phyloP scores from a whole-genome alignment of 2,797 vertebrate species.

The Oreochromis grahami region DNA sequence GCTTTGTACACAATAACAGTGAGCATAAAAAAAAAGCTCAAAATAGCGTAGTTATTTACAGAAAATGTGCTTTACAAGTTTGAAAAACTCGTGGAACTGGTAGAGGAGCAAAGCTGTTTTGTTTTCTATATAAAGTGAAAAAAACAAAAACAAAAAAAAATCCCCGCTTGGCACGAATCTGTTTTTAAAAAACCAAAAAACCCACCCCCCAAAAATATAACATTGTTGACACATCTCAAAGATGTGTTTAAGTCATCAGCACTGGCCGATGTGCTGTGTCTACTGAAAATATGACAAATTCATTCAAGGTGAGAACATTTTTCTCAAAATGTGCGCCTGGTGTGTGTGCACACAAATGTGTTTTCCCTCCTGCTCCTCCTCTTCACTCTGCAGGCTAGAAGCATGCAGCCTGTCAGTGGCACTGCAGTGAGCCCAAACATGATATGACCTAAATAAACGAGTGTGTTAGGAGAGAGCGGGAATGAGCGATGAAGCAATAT shows the following conservation, averaged over 20 bases:
- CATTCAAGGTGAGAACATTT: not conserved
- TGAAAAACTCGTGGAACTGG: not conserved
- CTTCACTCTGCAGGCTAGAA: constrained; percentile 40
- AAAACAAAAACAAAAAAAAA: not conserved
- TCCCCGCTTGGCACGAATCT: not conserved
- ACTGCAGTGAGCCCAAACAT: constrained; percentile 62
- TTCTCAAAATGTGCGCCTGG: not conserved
- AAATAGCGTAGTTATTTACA: not conserved
- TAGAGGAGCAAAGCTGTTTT: not conserved
- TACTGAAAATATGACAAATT: not conserved
- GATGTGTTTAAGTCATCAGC: not conserved
- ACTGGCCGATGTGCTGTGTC: not conserved
- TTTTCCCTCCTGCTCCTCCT: constrained; percentile 22
- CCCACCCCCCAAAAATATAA: not conserved
- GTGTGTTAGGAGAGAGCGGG: constrained; percentile 5
- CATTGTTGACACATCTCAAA: not conserved
- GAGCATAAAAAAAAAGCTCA: not conserved
- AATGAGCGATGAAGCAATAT: constrained; percentile 30
- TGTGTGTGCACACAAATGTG: constrained; percentile 1
- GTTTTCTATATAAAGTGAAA: not conserved
- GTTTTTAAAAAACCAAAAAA: not conserved
- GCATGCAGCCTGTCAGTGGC: constrained; percentile 58
- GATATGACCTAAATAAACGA: constrained; percentile 76
- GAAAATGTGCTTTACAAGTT: not conserved
- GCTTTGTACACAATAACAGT: not conserved